Evolutionary conservation across 2,797 vertebrate species (phyloP).

Genomic region (Lepidocolaptes lacrymiger): DNA sequence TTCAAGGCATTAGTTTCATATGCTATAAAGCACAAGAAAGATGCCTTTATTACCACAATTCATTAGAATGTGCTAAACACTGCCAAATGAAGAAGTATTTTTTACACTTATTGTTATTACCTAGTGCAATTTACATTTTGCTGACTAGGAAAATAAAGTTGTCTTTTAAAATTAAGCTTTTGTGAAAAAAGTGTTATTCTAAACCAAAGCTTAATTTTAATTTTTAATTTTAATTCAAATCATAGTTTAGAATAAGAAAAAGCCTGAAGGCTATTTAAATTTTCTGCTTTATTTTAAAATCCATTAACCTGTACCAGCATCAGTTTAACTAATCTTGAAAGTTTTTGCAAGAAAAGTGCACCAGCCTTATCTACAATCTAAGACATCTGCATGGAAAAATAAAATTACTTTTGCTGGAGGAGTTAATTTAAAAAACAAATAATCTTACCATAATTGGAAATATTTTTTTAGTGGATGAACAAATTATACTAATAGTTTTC

Average conservation of each 20-base stretch:
- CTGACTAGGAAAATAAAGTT: not conserved
- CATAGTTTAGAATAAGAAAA: constrained; percentile 1
- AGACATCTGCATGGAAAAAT: not conserved
- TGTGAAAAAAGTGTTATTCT: constrained; percentile 15
- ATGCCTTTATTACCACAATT: constrained; percentile 51
- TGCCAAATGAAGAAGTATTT: constrained; percentile 46
- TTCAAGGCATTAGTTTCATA: constrained; percentile 29
- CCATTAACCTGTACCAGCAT: not conserved
- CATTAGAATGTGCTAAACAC: constrained; percentile 43
- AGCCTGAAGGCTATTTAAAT: not conserved
- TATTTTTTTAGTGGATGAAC: not conserved
- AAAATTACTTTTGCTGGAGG: not conserved
- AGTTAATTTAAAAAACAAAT: not conserved
- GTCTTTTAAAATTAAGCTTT: not conserved
- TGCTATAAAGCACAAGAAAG: constrained; percentile 19
- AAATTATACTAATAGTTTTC: not conserved
- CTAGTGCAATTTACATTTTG: constrained; percentile 35
- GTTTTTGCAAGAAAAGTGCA: not conserved
- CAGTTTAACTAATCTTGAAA: not conserved
- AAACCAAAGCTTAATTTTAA: not conserved
- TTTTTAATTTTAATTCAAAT: too few species aligned
- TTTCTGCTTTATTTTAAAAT: constrained; percentile 7
- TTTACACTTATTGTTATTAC: constrained; percentile 58
- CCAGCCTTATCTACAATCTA: not conserved
- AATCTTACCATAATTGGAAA: not conserved